Evolutionary conservation across 2,113 vertebrate genomes (phyloP), one percentile per base, ranked within the genome.

Genomic region (Anoura caudifer): DNA sequence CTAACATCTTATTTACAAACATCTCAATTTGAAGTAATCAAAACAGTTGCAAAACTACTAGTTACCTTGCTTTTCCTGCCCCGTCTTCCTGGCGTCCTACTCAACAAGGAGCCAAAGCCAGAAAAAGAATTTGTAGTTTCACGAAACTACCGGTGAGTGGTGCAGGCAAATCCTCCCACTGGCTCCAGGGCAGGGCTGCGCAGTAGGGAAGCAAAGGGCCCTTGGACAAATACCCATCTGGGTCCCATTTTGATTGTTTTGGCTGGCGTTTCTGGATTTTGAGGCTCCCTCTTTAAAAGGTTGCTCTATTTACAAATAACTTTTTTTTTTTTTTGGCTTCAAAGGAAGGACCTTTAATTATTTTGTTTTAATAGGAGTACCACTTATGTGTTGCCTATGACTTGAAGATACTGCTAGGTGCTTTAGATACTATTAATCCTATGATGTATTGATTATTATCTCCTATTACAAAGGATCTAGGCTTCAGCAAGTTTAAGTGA

Each of bases 1-100:
- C 96, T 97, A 96, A 83, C 72, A n/a, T 79, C 11, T 83, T 96
- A 63, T 93, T 96, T 84, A 96, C 77, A 97, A 70, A 76, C 20
- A 94, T 67, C 88, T 90, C 90, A 82, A 52, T 54, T 73, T 96
- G 82, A 97, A 91, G 76, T 56, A 45, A 96, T 90, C 76, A 86
- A 96, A 96, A 91, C 93, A 89, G 75, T 85, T 87, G 69, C 83
- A 77, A 97, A 96, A 73, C 91, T 70, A 87, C 88, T 75, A 61
- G 92, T 93, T 96, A 87, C 84, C 90, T 80, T 77, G 65, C 54
- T 50, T 45, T 36, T 38, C 80, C 47, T 70, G 17, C 14, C 38
- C 15, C 3, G 28, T 28, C 43, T 76, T 22, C 36, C 45, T 6
- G 75, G 79, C 31, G 38, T 81, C 31, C 91, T 56, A 9, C 26